phyloP scores from a whole-genome alignment of 1,140 invertebrate species.

The Drosophila pseudoananassae region DNA sequence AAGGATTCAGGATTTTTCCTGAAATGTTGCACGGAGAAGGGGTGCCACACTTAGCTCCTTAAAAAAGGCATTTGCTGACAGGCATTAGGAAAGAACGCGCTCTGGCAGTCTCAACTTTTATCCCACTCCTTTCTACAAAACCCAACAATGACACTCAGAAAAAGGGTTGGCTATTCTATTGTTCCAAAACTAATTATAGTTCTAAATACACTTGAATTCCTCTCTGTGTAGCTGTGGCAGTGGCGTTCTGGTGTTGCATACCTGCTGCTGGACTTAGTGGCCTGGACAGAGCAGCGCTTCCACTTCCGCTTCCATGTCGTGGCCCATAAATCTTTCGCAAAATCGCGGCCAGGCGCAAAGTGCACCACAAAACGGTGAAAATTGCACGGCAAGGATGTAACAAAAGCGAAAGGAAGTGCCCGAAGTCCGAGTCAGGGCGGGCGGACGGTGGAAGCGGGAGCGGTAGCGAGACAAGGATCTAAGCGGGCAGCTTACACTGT shows the following conservation, averaged over 20 bases:
- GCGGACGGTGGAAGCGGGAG: too few relatives aligned
- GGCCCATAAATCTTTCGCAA: constrained; percentile 66
- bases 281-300: constrained; percentile 45
- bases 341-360: constrained; percentile 78
- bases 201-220: background rate
- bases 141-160: constrained; percentile 28
- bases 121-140: constrained; percentile 33
- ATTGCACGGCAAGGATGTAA: constrained; percentile 69
- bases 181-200: background rate
- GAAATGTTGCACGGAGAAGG: constrained; percentile 6
- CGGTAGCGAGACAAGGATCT: constrained; percentile 53
- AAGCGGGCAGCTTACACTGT: constrained; percentile 50
- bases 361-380: constrained; percentile 78
- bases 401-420: constrained; percentile 41
- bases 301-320: constrained; percentile 61
- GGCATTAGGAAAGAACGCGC: constrained; percentile 57
- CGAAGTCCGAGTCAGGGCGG: constrained; percentile 11
- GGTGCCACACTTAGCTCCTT: constrained; percentile 39
- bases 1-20: constrained; percentile 41
- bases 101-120: constrained; percentile 9
- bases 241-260: constrained; percentile 15
- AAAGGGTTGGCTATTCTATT: background rate
- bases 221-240: constrained; percentile 27
- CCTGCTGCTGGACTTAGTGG: constrained; percentile 66
- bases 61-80: constrained; percentile 67